Conservation (phyloP, 2,797 vertebrate species). For the Novumbra hubbsi region DNA sequence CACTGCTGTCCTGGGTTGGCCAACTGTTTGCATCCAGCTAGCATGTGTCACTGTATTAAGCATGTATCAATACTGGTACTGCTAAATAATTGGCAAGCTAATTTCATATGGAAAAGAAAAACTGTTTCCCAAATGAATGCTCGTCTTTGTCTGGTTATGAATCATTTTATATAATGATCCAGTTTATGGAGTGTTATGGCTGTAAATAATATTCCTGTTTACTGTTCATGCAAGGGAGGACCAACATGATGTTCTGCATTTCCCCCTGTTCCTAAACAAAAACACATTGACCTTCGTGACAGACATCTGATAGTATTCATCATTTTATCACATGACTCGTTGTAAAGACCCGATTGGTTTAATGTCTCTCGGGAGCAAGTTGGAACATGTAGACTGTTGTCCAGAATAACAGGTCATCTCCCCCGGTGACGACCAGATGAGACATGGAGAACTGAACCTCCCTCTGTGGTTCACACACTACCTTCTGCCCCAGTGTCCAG, state of each 20-base stretch:
- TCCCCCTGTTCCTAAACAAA: background rate
- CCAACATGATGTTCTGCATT: constrained; percentile 23
- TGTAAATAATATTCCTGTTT: background rate
- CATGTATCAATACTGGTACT: constrained; percentile 22
- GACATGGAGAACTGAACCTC: background rate
- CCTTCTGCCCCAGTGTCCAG: background rate
- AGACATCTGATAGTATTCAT: background rate
- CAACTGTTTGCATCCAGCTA: constrained; percentile 31
- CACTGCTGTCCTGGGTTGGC: constrained; percentile 25
- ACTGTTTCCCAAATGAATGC: constrained; percentile 33
- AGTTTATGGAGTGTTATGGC: background rate
- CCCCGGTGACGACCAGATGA: constrained; percentile 7
- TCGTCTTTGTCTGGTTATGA: constrained; percentile 30
- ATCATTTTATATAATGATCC: no score
- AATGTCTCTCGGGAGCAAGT: constrained; percentile 11
- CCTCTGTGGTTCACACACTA: background rate
- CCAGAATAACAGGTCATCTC: constrained; percentile 36
- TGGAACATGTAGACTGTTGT: constrained; percentile 13
- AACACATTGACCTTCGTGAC: background rate
- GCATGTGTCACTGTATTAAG: constrained; percentile 25
- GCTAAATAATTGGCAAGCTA: constrained; percentile 11
- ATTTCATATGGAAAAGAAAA: constrained; percentile 8
- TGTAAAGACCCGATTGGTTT: constrained; percentile 34
- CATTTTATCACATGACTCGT: background rate
- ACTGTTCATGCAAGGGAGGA: constrained; percentile 21